Percentiles rank a stretch among this genome's conserved stretches.
These are phyloP conservation scores for Mylabris sibirica DNA, from an alignment of 2,888 invertebrate genomes.

Conservation along the genomic window DNA sequence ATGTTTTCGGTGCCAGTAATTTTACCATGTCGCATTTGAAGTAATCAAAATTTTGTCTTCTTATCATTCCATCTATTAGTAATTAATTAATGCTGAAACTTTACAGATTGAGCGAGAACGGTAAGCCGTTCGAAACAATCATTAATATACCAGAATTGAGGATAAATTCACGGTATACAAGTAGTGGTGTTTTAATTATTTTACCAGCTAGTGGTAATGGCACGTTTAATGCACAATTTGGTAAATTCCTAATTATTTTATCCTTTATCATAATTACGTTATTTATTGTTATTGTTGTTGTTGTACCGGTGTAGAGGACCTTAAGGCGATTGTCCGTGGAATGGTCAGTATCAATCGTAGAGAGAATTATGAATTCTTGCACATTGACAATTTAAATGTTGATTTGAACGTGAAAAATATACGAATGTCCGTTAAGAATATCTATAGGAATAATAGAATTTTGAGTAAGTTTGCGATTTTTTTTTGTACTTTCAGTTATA, in stretches of 20 bases:
- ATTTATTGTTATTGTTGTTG: not conserved
- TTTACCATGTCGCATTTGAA: constrained; percentile 67
- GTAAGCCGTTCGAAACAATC: constrained; percentile 71
- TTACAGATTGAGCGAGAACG: constrained; percentile 65
- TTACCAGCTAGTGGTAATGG: constrained; percentile 77
- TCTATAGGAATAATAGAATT: constrained; percentile 74
- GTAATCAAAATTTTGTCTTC: constrained; percentile 59
- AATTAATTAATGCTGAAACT: not conserved
- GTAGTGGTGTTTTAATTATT: constrained; percentile 73
- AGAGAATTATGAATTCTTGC: constrained; percentile 65
- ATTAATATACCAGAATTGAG: constrained; percentile 71
- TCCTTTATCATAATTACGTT: not conserved
- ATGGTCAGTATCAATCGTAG: constrained; percentile 62
- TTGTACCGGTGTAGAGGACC: constrained; percentile 61
- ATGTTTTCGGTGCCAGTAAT: constrained; percentile 71
- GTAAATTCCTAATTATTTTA: constrained; percentile 51
- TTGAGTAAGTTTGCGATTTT: constrained; percentile 66
- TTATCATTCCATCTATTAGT: no score
- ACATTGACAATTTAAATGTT: constrained; percentile 69
- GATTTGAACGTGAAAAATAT: constrained; percentile 69
- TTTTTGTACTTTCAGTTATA: no score
- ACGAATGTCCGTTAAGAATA: constrained; percentile 70
- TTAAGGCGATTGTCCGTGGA: constrained; percentile 68
- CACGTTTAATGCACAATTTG: constrained; percentile 71
- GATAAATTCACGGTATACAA: constrained; percentile 72